These are phyloP conservation scores for Neodiprion lecontei DNA, from an alignment of 1,140 invertebrate genomes.

Conservation along the genomic window DNA sequence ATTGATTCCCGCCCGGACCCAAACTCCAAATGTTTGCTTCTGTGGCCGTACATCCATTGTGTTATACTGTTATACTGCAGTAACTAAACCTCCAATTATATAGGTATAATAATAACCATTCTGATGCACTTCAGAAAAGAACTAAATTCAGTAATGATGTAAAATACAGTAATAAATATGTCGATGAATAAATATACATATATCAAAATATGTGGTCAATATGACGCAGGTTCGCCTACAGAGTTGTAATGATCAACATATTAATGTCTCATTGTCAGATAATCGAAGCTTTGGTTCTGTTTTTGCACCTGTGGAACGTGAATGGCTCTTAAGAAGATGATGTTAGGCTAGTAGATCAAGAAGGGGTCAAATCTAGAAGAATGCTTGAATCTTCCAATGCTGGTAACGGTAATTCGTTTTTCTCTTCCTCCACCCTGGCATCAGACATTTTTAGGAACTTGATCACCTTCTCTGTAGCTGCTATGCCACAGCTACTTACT, in stretches of 20 bases:
- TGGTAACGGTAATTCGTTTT: conserved; percentile 51
- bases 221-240: conserved; percentile 48
- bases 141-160: conserved; percentile 38
- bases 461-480: conserved; percentile 60
- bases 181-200: conserved; percentile 53
- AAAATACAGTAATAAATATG: conserved; percentile 58
- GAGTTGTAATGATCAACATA: conserved; percentile 39
- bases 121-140: conserved; percentile 33
- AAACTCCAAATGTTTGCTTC: conserved; percentile 23
- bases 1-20: not conserved
- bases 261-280: conserved; percentile 34
- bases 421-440: conserved; percentile 51
- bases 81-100: conserved; percentile 30
- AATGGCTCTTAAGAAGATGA: conserved; percentile 43
- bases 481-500: conserved; percentile 58
- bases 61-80: conserved; percentile 32
- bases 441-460: conserved; percentile 61
- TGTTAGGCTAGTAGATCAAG: conserved; percentile 49
- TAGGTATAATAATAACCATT: conserved; percentile 29
- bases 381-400: conserved; percentile 54
- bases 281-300: conserved; percentile 49
- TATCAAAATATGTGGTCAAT: conserved; percentile 56
- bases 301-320: conserved; percentile 43
- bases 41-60: conserved; percentile 27
- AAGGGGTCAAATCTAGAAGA: conserved; percentile 49